Evolutionary conservation across 2,888 invertebrate genomes (phyloP).

Genomic region (Sphaerophoria rueppellii): DNA sequence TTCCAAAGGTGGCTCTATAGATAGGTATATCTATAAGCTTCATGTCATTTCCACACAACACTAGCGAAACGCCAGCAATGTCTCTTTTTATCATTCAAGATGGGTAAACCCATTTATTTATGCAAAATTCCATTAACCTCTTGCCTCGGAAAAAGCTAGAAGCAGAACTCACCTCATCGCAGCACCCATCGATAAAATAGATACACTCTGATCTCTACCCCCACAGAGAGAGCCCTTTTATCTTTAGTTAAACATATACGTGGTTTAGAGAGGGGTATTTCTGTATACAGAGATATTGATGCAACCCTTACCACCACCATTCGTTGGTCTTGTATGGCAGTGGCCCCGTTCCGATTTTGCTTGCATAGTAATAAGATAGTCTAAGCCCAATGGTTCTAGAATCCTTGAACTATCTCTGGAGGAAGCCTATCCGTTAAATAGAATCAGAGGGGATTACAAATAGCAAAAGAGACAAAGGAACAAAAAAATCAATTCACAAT

Average conservation of each 20-base stretch:
- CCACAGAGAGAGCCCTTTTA: conserved; percentile 21
- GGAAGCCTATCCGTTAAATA: conserved; percentile 10
- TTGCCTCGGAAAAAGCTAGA: conserved; percentile 20
- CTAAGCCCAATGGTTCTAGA: conserved; percentile 42
- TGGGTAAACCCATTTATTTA: conserved; percentile 48
- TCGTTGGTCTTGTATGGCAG: background rate
- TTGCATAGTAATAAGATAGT: conserved; percentile 49
- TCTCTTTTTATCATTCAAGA: conserved; percentile 51
- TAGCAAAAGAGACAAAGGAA: background rate
- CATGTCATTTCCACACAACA: conserved; percentile 12
- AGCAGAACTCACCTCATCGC: conserved; percentile 32
- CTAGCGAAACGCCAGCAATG: conserved; percentile 18
- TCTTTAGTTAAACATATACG: background rate
- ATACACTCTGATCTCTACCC: background rate
- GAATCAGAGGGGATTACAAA: conserved; percentile 1
- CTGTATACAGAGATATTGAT: background rate
- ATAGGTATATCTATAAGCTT: background rate
- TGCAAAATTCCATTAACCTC: conserved; percentile 57
- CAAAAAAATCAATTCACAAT: conserved; percentile 51
- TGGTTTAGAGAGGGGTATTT: no score
- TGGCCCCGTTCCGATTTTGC: conserved; percentile 23
- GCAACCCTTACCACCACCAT: background rate
- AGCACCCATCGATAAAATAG: background rate
- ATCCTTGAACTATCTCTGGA: conserved; percentile 59
- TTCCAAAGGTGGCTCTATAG: background rate